phyloP scores from a whole-genome alignment of 2,888 invertebrate species.

The Exocentrus adspersus region DNA sequence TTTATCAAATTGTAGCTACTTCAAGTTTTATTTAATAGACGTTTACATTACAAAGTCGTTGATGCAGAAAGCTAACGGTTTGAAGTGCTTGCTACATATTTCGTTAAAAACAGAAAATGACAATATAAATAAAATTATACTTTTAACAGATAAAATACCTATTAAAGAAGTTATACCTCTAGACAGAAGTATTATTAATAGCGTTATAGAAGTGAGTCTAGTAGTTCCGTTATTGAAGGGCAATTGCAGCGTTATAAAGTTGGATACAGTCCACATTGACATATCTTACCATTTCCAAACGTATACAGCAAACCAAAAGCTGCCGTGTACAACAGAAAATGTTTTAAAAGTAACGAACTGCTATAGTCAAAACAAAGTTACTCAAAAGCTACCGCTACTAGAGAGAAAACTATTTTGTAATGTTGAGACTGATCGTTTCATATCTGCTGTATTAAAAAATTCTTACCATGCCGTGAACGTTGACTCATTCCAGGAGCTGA shows the following conservation, averaged over 20 bases:
- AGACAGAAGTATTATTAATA: slow-evolving; percentile 42
- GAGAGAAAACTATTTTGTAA: slow-evolving; percentile 48
- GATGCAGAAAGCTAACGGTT: slow-evolving; percentile 47
- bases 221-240: slow-evolving; percentile 43
- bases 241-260: slow-evolving; percentile 45
- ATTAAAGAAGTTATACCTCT: slow-evolving; percentile 51
- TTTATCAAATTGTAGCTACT: slow-evolving; percentile 35
- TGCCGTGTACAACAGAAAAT: slow-evolving; percentile 16
- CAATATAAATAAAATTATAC: slow-evolving; percentile 35
- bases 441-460: slow-evolving; percentile 52
- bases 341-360: slow-evolving; percentile 42
- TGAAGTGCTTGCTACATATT: slow-evolving; percentile 51
- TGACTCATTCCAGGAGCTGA: slow-evolving; percentile 48
- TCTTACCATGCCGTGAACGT: slow-evolving; percentile 54
- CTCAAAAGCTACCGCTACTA: slow-evolving; percentile 33
- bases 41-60: slow-evolving; percentile 53
- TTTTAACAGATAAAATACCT: slow-evolving; percentile 38
- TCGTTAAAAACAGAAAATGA: slow-evolving; percentile 36
- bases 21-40: slow-evolving; percentile 56
- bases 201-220: slow-evolving; percentile 47
- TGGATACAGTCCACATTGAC: slow-evolving; percentile 50
- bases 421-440: slow-evolving; percentile 45
- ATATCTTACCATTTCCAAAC: slow-evolving; percentile 56
- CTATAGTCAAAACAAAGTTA: slow-evolving; percentile 37
- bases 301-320: slow-evolving; percentile 34